A percentile compares a stretch with the other conserved stretches of the same genome.
These are phyloP conservation scores for Florisuga fusca DNA, from an alignment of 2,797 vertebrate species.

Conservation along the genomic window DNA sequence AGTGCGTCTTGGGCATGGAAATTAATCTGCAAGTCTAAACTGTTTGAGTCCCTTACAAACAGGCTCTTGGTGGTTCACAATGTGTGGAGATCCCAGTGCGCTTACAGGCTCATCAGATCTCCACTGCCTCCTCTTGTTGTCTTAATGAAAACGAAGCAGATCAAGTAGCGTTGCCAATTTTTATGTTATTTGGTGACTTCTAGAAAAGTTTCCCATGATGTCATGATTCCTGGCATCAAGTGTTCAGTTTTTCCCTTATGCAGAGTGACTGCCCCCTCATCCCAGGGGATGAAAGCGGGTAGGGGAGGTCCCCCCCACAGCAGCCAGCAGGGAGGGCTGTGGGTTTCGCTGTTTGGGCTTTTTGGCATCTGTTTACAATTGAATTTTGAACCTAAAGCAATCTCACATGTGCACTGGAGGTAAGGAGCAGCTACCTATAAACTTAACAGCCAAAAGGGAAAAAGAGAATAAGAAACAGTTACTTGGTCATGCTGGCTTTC, in stretches of 20 bases:
- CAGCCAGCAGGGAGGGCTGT: not conserved
- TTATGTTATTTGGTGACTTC: slow-evolving; percentile 6
- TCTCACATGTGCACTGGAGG: not conserved
- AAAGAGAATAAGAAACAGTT: not conserved
- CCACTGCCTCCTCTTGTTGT: not conserved
- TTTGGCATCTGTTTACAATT: slow-evolving; percentile 10
- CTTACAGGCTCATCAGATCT: not conserved
- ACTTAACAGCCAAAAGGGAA: not conserved
- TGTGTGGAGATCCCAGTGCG: not conserved
- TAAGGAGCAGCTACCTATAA: slow-evolving; percentile 13
- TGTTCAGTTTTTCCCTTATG: not conserved
- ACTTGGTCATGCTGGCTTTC: not conserved
- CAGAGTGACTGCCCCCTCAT: slow-evolving; percentile 23
- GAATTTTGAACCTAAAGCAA: not conserved
- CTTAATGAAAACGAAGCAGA: not conserved
- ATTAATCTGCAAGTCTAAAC: not conserved
- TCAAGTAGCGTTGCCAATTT: not conserved
- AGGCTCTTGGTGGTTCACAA: not conserved
- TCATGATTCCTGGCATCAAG: slow-evolving; percentile 43
- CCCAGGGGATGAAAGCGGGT: slow-evolving; percentile 13
- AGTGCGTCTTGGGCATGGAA: not conserved
- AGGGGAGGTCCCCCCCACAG: not conserved
- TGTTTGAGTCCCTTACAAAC: not conserved
- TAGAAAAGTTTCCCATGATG: slow-evolving; percentile 51
- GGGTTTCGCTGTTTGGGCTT: rapidly evolving